phyloP scores from a whole-genome alignment of 2,888 invertebrate genomes.

The Tenthredo scrophulariae region DNA sequence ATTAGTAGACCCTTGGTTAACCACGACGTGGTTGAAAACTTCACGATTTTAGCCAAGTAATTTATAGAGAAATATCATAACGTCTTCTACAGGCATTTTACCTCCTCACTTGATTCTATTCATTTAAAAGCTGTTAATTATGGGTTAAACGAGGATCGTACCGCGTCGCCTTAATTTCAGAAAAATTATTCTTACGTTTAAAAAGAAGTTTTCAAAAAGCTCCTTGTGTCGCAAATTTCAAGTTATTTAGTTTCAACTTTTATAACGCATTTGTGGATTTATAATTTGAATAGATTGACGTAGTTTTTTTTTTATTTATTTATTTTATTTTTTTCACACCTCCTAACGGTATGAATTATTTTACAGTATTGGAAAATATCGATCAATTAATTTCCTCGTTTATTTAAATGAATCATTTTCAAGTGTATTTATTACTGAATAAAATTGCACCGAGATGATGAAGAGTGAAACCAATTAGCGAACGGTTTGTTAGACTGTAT shows the following conservation, averaged over 20 bases:
- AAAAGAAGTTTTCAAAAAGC: no score
- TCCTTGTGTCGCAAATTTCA: no score
- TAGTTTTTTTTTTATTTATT: no score
- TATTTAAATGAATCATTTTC: background rate
- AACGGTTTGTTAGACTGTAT: background rate
- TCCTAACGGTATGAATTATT: no score
- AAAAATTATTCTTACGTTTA: no score
- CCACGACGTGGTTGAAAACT: background rate
- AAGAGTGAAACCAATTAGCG: background rate
- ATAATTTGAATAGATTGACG: no score
- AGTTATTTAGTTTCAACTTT: no score
- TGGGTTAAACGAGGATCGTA: background rate
- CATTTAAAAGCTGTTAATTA: background rate
- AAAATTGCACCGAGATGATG: background rate
- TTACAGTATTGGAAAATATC: background rate
- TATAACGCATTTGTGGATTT: no score
- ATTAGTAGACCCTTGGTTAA: conserved; percentile 9
- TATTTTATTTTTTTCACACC: no score
- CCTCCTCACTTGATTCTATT: background rate
- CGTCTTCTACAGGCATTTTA: background rate
- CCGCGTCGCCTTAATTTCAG: no score
- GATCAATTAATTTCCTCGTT: background rate
- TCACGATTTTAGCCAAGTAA: background rate
- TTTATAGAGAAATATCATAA: background rate
- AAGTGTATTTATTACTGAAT: background rate